phyloP scores from a whole-genome alignment of 2,113 vertebrate genomes.

The Ranitomeya imitator region DNA sequence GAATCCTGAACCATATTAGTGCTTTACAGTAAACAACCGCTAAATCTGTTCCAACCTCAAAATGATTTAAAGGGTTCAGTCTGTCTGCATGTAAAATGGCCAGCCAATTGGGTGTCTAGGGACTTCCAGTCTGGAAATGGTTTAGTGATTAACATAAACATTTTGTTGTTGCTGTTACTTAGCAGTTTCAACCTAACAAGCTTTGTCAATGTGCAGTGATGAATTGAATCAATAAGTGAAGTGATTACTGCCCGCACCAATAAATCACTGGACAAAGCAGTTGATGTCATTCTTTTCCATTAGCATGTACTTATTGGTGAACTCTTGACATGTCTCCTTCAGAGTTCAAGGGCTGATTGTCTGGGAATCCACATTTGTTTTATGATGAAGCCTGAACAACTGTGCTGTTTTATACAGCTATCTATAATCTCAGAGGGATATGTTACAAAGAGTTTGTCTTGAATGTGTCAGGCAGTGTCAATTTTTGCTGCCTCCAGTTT shows the following conservation, averaged over 20 bases:
- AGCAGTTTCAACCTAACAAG: constrained; percentile 31
- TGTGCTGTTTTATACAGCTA: constrained; percentile 32
- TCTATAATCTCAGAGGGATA: constrained; percentile 7
- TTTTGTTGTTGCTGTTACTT: constrained; percentile 37
- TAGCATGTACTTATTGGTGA: constrained; percentile 55
- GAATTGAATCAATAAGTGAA: constrained; percentile 54
- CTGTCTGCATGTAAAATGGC: not conserved
- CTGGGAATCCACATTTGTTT: constrained; percentile 25
- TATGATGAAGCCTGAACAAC: constrained; percentile 5
- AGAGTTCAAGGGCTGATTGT: constrained; percentile 11
- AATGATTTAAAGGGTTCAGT: constrained; percentile 5
- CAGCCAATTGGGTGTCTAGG: not conserved
- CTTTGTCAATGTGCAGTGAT: constrained; percentile 48
- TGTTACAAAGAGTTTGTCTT: not conserved
- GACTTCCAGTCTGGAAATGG: constrained; percentile 3
- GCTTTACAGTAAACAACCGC: not conserved
- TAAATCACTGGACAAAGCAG: constrained; percentile 50
- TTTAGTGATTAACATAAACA: constrained; percentile 39
- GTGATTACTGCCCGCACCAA: constrained; percentile 49
- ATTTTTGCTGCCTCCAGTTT: not conserved
- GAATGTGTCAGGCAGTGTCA: constrained; percentile 19
- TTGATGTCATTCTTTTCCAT: constrained; percentile 41
- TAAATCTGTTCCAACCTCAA: not conserved
- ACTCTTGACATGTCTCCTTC: constrained; percentile 43
- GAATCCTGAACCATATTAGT: not conserved